Evolutionary conservation across 1,140 invertebrate species (phyloP), one percentile per base, ranked within the genome.

Genomic region (Paracyclopina nana): DNA sequence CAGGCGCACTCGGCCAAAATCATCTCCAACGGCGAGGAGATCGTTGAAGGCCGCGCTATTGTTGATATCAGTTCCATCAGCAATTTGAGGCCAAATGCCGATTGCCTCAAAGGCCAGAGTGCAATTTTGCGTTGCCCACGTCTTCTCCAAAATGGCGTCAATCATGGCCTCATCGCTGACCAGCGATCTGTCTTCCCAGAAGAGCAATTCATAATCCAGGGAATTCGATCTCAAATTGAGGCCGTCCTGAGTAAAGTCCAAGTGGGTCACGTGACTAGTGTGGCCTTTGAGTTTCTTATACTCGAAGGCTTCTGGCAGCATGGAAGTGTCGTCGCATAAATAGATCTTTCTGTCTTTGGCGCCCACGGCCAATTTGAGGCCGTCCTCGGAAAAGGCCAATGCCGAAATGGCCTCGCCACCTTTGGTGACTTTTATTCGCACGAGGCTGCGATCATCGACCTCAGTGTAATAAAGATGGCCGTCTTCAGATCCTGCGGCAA

Each of bases 231-330:
- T 72, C 16, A 94, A 63, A 58, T 77, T 79, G 60, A 81, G 76
- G 55, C 77, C 77, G 65, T 91, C 82, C 20, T 64, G 64, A 0
- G 84, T 85, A 85, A 85, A 94, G 64, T 94, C 88, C 51, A 92
- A 59, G 62, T 90, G 83, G 6, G 79, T 85, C 44, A 94, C 76
- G 61, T 78, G 88, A 67, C 82, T 88, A 2, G 85, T 85, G 66
- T 94, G 86, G 59, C 85, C 85, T 82, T 88, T 38, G 5, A 38
- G 9, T 5, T 38, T 20, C 14, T 3, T 16, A 2, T 16, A 9
- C 14, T 38, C n/a, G 8, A 16, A 16, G 34, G 34, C 34, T 20
- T 38, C 20, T 16, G 14, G n/a, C 34, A 2, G 20, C 34, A 38
- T 38, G n/a, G n/a, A n/a, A 8, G 20, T 38, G n/a, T 38, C 34